These are phyloP conservation scores for Monoplex corrugatus DNA, from an alignment of 2,888 invertebrate species.

Conservation along the genomic window DNA sequence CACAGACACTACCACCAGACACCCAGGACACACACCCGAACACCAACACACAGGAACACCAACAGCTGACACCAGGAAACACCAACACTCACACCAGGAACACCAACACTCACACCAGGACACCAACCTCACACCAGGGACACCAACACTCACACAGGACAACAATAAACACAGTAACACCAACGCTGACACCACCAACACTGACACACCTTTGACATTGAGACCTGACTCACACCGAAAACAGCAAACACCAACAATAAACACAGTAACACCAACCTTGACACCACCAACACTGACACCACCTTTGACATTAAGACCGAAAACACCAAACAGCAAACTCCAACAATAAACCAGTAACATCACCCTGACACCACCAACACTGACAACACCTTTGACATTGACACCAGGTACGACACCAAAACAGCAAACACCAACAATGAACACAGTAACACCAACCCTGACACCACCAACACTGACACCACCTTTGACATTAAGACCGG, in stretches of 20 bases:
- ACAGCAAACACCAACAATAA: neutral
- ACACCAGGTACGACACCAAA: constrained; percentile 31
- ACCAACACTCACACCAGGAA: no score
- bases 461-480: neutral
- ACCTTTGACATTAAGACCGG: neutral
- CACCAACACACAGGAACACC: no score
- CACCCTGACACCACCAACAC: neutral
- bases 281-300: constrained; percentile 26
- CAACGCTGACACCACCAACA: neutral
- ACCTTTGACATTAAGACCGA: constrained; percentile 1
- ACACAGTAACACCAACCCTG: neutral
- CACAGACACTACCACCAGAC: neutral
- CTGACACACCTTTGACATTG: neutral
- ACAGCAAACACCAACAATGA: neutral
- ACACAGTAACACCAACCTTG: neutral
- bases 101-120: neutral
- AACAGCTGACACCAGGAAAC: no score
- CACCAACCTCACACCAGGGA: neutral
- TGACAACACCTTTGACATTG: neutral
- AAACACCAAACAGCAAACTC: neutral
- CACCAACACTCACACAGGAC: no score
- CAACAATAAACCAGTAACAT: no score
- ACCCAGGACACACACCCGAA: neutral
- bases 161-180: neutral
- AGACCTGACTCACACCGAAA: neutral